A percentile compares a stretch with the other conserved stretches of the same genome.
Evolutionary conservation across 2,113 vertebrate genomes (phyloP).

Genomic region (Phrynosoma blainvillii): DNA sequence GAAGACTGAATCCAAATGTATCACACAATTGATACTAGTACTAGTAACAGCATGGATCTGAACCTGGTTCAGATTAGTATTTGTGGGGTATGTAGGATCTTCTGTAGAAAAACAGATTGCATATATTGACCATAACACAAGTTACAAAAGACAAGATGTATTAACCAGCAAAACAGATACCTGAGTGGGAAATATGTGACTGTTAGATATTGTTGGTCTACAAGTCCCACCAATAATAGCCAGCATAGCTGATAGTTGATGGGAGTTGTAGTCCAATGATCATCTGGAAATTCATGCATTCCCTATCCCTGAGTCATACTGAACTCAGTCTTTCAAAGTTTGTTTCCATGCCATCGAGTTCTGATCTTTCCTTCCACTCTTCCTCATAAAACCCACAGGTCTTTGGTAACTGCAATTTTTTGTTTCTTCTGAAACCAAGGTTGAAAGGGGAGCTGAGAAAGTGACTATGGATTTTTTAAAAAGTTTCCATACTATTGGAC

Average conservation of each 20-base stretch:
- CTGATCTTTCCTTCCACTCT: background rate
- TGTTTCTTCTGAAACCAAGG: background rate
- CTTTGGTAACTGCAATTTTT: conserved; percentile 11
- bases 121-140: background rate
- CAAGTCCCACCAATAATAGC: too few relatives aligned
- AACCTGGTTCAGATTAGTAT: background rate
- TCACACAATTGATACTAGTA: background rate
- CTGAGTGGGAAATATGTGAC: conserved; percentile 14
- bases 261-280: background rate
- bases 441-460: background rate
- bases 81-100: background rate
- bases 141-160: too few relatives aligned
- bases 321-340: background rate
- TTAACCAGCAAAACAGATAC: too few relatives aligned
- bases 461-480: background rate
- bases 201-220: conserved; percentile 3
- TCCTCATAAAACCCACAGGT: background rate
- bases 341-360: conserved; percentile 13
- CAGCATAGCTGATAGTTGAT: background rate
- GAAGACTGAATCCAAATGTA: background rate
- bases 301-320: too few relatives aligned
- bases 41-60: background rate
- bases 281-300: background rate
- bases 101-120: background rate
- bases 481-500: background rate